These are phyloP conservation scores for Bombus balteatus DNA, from an alignment of 1,140 invertebrate species.

Conservation along the genomic window DNA sequence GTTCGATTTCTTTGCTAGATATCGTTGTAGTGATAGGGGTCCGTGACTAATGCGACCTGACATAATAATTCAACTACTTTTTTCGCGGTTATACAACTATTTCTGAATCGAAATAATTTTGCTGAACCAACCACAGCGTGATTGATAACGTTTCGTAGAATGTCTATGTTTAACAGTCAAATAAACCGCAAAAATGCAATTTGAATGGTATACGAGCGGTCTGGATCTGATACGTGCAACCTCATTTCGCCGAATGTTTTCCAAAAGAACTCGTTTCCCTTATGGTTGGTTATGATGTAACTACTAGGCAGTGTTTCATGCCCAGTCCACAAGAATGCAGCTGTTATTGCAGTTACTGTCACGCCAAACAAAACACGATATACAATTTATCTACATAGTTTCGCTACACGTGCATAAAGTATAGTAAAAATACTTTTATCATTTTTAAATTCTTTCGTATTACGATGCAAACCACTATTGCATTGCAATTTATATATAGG, in stretches of 20 bases:
- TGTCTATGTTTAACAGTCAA: background rate
- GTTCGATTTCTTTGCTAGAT: too few species aligned
- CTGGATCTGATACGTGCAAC: constrained; percentile 10
- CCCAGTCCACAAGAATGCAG: background rate
- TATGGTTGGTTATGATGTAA: constrained; percentile 3
- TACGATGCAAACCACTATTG: background rate
- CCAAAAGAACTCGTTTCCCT: constrained; percentile 20
- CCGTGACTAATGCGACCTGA: constrained; percentile 10
- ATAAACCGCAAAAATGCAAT: constrained; percentile 4
- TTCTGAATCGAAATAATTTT: background rate
- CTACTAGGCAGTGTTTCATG: background rate
- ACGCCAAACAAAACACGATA: background rate
- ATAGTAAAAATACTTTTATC: background rate
- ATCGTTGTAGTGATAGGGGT: background rate
- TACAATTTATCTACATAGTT: background rate
- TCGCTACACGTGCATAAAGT: background rate
- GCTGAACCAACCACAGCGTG: background rate
- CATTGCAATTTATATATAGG: background rate
- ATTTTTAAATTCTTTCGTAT: background rate
- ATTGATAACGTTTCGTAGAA: constrained; percentile 22
- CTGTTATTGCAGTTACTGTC: background rate
- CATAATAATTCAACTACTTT: constrained; percentile 24
- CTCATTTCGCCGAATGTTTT: constrained; percentile 12
- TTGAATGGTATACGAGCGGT: background rate
- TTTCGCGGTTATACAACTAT: background rate